Percentiles rank a stretch among this genome's conserved stretches.
Conservation (phyloP, 2,797 vertebrate genomes). For the Alfaro cultratus region DNA sequence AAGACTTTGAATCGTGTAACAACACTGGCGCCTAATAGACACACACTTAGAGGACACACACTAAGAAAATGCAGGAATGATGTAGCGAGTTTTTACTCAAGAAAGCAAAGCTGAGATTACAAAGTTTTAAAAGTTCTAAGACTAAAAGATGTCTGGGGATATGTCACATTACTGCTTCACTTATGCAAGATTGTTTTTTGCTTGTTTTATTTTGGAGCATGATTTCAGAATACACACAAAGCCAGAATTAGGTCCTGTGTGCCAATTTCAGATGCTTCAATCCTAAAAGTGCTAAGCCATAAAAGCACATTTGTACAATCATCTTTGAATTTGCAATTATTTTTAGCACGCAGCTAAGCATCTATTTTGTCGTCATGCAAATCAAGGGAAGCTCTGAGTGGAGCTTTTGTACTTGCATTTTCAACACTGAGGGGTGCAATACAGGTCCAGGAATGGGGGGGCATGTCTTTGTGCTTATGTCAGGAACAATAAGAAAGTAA, state of each 20-base stretch:
- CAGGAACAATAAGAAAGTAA: constrained; percentile 30
- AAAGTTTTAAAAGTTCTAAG: constrained; percentile 9
- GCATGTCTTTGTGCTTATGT: constrained; percentile 62
- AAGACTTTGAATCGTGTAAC: neutral
- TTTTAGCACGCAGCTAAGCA: constrained; percentile 11
- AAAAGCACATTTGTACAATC: constrained; percentile 24
- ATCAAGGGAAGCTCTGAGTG: constrained; percentile 23
- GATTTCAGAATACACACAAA: constrained; percentile 29
- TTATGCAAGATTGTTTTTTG: constrained; percentile 1
- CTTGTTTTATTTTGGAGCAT: constrained; percentile 18
- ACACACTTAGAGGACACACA: neutral
- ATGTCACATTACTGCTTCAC: constrained; percentile 48
- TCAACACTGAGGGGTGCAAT: constrained; percentile 63
- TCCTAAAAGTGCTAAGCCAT: constrained; percentile 18
- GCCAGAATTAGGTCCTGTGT: constrained; percentile 17
- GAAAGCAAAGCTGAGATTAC: constrained; percentile 1
- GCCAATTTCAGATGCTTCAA: constrained; percentile 26
- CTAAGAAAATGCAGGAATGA: neutral
- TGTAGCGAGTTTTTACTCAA: neutral
- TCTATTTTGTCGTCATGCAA: constrained; percentile 18
- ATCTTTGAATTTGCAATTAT: constrained; percentile 25
- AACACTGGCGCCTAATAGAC: neutral
- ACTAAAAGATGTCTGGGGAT: constrained; percentile 32
- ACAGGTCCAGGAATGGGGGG: constrained; percentile 28
- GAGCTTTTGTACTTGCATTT: constrained; percentile 31